These are phyloP conservation scores for Glaucopsyche alexis DNA, from an alignment of 2,888 invertebrate genomes.

Conservation along the genomic window DNA sequence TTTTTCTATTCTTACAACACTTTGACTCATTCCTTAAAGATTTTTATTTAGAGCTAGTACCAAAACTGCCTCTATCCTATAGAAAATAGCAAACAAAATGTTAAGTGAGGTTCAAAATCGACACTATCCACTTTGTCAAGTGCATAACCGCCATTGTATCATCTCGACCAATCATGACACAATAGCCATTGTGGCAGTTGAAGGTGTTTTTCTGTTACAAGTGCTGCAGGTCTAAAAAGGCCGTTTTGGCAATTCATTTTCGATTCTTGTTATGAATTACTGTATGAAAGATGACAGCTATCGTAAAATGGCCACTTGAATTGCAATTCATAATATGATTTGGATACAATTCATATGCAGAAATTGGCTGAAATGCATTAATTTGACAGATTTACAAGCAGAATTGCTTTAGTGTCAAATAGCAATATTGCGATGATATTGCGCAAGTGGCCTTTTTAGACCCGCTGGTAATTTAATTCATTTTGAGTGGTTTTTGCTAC, in stretches of 20 bases:
- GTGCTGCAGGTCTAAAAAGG: too few relatives aligned
- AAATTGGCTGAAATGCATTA: too few relatives aligned
- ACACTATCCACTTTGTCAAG: conserved; percentile 13
- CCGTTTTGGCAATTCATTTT: too few relatives aligned
- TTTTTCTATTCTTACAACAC: conserved; percentile 23
- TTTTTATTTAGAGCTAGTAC: conserved; percentile 9
- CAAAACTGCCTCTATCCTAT: conserved; percentile 19
- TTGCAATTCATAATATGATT: too few relatives aligned
- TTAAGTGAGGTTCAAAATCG: conserved; percentile 12
- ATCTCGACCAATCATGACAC: conserved; percentile 10
- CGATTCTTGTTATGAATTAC: too few relatives aligned
- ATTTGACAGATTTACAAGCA: too few relatives aligned
- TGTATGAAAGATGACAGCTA: too few relatives aligned
- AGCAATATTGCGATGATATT: too few relatives aligned
- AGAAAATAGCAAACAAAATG: conserved; percentile 20
- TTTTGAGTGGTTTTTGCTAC: background rate
- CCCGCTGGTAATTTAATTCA: background rate
- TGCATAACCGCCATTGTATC: conserved; percentile 15
- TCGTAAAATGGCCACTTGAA: too few relatives aligned
- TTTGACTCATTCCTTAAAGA: conserved; percentile 13
- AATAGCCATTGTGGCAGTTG: conserved; percentile 16
- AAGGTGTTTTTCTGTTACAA: conserved; percentile 14
- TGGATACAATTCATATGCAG: too few relatives aligned
- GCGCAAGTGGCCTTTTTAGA: too few relatives aligned
- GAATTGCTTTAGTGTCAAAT: too few relatives aligned